Conservation (phyloP, 2,113 vertebrate genomes). For the Pygoscelis antarcticus region DNA sequence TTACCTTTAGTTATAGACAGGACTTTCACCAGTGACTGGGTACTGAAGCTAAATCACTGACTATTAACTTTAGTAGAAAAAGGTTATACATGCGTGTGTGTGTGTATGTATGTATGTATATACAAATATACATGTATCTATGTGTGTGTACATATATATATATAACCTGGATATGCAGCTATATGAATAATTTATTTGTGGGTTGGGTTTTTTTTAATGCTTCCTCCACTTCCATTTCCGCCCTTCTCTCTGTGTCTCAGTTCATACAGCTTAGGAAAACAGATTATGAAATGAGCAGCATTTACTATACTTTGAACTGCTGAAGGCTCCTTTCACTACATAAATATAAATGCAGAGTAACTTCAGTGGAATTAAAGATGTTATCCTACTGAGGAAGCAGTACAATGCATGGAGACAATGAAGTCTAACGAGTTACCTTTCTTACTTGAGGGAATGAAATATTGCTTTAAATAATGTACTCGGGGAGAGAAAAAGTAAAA, state of each 20-base stretch:
- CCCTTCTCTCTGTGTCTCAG: neutral
- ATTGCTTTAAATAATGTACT: neutral
- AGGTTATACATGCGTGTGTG: accelerated
- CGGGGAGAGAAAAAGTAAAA: neutral
- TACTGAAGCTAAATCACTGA: neutral
- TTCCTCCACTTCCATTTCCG: neutral
- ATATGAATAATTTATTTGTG: neutral
- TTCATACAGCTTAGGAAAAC: neutral
- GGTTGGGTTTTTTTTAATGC: neutral
- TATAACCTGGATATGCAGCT: neutral
- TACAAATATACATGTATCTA: neutral
- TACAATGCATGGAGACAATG: neutral
- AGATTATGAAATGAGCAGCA: neutral
- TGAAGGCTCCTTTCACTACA: neutral
- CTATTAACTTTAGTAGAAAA: neutral
- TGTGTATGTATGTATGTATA: too few species aligned
- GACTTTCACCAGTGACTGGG: neutral
- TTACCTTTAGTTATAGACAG: neutral
- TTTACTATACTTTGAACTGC: neutral
- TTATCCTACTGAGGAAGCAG: neutral
- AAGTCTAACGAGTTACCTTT: neutral
- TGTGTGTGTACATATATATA: neutral
- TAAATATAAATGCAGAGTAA: neutral
- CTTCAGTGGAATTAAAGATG: neutral
- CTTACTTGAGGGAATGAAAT: neutral